Evolutionary conservation across 2,797 vertebrate species (phyloP).

Genomic region (Coregonus ussuriensis): DNA sequence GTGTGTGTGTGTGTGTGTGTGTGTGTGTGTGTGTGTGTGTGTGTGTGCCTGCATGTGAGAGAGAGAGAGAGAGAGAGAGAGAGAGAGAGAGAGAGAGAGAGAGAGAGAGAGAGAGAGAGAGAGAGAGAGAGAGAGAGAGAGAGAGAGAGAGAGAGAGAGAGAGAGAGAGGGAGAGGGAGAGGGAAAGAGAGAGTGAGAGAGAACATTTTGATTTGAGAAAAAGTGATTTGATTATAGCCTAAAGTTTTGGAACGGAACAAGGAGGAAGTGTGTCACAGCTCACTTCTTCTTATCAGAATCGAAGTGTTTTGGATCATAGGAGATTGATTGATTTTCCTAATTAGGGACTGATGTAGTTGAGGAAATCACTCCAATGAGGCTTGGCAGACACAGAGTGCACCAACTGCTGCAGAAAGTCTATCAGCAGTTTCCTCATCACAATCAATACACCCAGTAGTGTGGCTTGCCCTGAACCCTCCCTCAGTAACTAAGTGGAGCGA

Average conservation of each 20-base stretch:
- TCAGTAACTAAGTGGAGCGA: conserved; percentile 40
- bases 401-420: conserved; percentile 54
- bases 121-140: too few relatives aligned
- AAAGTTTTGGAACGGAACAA: background rate
- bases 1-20: too few relatives aligned
- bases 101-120: too few relatives aligned
- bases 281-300: background rate
- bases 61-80: too few relatives aligned
- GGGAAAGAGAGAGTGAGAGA: background rate
- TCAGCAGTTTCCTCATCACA: conserved; percentile 57
- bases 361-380: conserved; percentile 45
- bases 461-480: conserved; percentile 24
- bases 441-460: conserved; percentile 58
- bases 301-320: background rate
- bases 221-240: background rate
- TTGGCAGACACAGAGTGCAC: conserved; percentile 11
- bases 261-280: background rate
- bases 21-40: too few relatives aligned
- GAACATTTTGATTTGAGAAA: background rate
- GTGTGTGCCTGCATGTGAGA: too few relatives aligned
- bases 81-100: too few relatives aligned
- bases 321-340: conserved; percentile 50
- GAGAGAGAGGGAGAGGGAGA: background rate
- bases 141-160: too few relatives aligned
- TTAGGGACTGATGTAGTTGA: conserved; percentile 43